Evolutionary conservation across 2,888 invertebrate genomes (phyloP).

Genomic region (Phytoseiulus persimilis): DNA sequence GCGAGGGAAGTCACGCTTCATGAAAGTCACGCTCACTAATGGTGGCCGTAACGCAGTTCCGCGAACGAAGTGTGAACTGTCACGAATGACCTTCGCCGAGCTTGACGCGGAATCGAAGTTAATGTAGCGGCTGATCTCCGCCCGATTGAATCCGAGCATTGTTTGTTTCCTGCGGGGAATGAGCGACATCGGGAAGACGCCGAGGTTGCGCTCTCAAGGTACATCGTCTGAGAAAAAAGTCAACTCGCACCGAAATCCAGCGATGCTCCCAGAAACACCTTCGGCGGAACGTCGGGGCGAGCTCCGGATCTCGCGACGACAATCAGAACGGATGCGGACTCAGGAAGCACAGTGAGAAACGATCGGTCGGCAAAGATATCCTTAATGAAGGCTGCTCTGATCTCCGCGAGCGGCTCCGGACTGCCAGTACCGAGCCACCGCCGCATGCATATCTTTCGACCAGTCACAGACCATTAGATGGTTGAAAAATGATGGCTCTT

Average conservation of each 20-base stretch:
- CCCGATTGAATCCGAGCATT: not conserved
- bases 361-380: not conserved
- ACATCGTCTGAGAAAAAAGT: no score
- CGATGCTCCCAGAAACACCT: no score
- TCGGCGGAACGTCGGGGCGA: not conserved
- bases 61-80: not conserved
- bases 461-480: constrained; percentile 5
- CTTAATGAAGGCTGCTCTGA: not conserved
- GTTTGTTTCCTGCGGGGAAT: not conserved
- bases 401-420: not conserved
- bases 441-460: not conserved
- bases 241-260: no score
- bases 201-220: no score
- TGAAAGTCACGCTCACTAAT: not conserved
- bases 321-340: not conserved
- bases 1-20: not conserved
- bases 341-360: not conserved
- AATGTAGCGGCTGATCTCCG: not conserved
- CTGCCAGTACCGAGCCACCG: not conserved
- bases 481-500: not conserved
- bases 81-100: not conserved
- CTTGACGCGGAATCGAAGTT: not conserved
- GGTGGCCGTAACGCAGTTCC: not conserved
- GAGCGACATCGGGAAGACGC: not conserved
- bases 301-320: not conserved